Percentiles rank a stretch among this genome's conserved stretches.
phyloP scores from a whole-genome alignment of 2,888 invertebrate species.

The Platynereis dumerilii region DNA sequence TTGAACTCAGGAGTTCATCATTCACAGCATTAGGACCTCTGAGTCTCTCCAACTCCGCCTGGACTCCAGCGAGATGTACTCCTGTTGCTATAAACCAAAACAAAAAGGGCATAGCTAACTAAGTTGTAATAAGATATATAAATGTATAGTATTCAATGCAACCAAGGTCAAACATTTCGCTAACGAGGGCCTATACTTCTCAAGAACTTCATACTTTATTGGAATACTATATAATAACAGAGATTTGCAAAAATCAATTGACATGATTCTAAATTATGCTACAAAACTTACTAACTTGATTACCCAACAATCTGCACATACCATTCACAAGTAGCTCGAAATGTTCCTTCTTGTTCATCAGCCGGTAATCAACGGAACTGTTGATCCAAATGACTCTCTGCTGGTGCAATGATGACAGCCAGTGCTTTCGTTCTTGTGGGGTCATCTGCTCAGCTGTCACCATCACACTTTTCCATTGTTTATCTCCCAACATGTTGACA shows the following conservation, averaged over 20 bases:
- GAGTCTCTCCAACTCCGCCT: constrained; percentile 13
- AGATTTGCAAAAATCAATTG: too few relatives aligned
- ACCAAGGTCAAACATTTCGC: too few relatives aligned
- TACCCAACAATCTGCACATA: too few relatives aligned
- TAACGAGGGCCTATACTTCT: too few relatives aligned
- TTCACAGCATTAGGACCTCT: background rate
- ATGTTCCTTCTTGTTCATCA: constrained; percentile 32
- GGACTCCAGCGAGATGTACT: background rate
- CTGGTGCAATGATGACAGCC: constrained; percentile 44
- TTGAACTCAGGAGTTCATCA: constrained; percentile 21
- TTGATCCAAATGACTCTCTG: constrained; percentile 49
- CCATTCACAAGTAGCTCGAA: constrained; percentile 46
- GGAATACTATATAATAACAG: too few relatives aligned
- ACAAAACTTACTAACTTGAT: too few relatives aligned
- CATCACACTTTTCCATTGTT: constrained; percentile 38
- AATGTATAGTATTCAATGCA: too few relatives aligned
- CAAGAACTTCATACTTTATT: too few relatives aligned
- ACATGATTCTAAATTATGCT: too few relatives aligned
- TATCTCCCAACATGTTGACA: constrained; percentile 46
- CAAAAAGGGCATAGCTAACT: too few relatives aligned
- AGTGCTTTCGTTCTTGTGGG: constrained; percentile 40
- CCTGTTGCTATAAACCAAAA: too few relatives aligned
- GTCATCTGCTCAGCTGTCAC: constrained; percentile 30
- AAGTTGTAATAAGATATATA: too few relatives aligned
- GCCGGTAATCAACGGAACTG: constrained; percentile 35